Evolutionary conservation across 1,140 invertebrate species (phyloP), one percentile per base, ranked within the genome.

Genomic region (Drosophila busckii): DNA sequence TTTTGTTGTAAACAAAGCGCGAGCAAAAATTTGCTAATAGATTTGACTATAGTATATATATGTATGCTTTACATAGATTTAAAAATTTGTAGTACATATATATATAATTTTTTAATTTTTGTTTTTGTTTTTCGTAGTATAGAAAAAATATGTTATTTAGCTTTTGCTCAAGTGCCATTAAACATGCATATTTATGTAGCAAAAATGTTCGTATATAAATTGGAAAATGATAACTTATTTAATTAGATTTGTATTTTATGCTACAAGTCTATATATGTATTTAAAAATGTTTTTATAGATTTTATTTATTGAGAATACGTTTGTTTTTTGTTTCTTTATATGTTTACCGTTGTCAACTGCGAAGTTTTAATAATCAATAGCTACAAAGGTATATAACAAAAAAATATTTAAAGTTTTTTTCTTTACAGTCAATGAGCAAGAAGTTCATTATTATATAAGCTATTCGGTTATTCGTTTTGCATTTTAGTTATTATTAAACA

Each of bases 11-110:
- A 82, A 82, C 65, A 75, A 82, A 82, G 75, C 75, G 70, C 69
- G 75, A 82, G 75, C 75, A 82, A 82, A 82, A 82, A 82, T 82
- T 82, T 82, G 75, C 75, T 82, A 82, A 82, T 82, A 82, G 75
- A 82, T 82, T 82, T 82, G 75, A 70, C 75, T 82, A 82, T 70
- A 50, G 44, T 69, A 54, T 78, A 55, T 78, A 52, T 63, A 48
- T 32, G 46, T 55, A 28, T 29, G 42, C 42, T 38, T 68, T 64
- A 64, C 65, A 58, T 80, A 80, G 73, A 40, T 61, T 44, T 32
- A 23, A 37, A 44, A 54, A 29, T 50, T 65, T 63, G 15, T 60
- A 13, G 29, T 62, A 49, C 46, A 44, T 67, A 40, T 8, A 59
- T n/a, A n/a, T n/a, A n/a, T n/a, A n/a, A n/a, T n/a, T n/a, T 52